phyloP scores from a whole-genome alignment of 2,113 vertebrate genomes.

The Leucopsar rothschildi region DNA sequence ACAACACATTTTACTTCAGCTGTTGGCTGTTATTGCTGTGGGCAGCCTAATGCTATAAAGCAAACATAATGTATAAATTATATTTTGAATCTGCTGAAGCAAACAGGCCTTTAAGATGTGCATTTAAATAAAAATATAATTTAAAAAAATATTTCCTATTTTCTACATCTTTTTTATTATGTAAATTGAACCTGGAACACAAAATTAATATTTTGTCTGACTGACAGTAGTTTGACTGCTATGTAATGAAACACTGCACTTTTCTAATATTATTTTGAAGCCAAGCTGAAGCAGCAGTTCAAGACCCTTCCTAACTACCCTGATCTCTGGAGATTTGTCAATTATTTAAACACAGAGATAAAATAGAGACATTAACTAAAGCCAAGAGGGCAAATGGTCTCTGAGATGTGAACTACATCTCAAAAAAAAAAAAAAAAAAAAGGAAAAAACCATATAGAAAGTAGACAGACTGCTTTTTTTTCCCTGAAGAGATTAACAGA shows the following conservation, averaged over 20 bases:
- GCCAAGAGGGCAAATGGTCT: neutral
- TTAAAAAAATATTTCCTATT: neutral
- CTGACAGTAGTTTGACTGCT: neutral
- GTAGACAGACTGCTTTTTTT: neutral
- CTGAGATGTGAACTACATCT: neutral
- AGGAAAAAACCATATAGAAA: neutral
- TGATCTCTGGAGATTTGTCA: neutral
- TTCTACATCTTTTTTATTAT: neutral
- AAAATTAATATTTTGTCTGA: neutral
- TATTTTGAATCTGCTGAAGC: neutral
- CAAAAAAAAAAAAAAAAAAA: neutral
- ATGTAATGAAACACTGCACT: neutral
- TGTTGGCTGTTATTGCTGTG: constrained; percentile 48
- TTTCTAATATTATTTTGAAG: neutral
- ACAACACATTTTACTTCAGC: constrained; percentile 45
- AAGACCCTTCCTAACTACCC: neutral
- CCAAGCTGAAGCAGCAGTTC: neutral
- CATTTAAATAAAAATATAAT: constrained; percentile 32
- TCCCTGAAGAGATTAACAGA: neutral
- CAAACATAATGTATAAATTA: neutral
- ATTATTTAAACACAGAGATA: neutral
- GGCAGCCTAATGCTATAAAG: constrained; percentile 21
- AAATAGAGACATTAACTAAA: neutral
- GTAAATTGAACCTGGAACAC: neutral
- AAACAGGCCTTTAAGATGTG: neutral